A percentile compares a stretch with the other conserved stretches of the same genome.
Conservation (phyloP, 2,113 vertebrate species). For the Lathamus discolor region DNA sequence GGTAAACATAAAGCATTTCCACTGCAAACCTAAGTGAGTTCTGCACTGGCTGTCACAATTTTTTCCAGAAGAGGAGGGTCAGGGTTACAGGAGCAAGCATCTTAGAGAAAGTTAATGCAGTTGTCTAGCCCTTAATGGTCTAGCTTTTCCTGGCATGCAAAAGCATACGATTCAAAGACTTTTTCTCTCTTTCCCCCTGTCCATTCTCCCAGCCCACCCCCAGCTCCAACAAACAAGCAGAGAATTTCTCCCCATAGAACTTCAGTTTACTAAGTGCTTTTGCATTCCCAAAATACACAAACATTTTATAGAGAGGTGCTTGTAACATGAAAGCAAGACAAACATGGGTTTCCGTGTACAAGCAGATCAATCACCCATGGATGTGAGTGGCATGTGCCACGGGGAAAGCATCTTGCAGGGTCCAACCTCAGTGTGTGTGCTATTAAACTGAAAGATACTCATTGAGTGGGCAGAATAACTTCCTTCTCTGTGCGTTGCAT, state of each 20-base stretch:
- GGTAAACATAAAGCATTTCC: constrained; percentile 44
- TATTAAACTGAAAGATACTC: not conserved
- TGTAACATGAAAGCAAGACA: not conserved
- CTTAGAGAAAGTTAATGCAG: not conserved
- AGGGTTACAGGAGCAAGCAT: not conserved
- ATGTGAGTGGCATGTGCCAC: not conserved
- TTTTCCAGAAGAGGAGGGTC: not conserved
- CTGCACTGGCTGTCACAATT: not conserved
- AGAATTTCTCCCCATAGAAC: not conserved
- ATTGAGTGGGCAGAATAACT: not conserved
- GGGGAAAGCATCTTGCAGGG: not conserved
- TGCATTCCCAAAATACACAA: not conserved
- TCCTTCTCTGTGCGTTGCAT: not conserved
- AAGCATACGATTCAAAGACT: not conserved
- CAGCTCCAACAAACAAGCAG: not conserved
- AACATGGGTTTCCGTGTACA: not conserved
- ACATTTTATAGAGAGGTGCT: not conserved
- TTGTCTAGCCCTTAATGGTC: not conserved
- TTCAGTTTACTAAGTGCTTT: not conserved
- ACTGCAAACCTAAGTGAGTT: constrained; percentile 20
- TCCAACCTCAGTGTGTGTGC: not conserved
- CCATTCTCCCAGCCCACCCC: not conserved
- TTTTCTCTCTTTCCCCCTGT: not conserved
- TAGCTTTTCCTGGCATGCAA: not conserved
- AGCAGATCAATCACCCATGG: not conserved